Evolutionary conservation across 2,113 vertebrate species (phyloP).

Genomic region (Hydrolagus affinis): DNA sequence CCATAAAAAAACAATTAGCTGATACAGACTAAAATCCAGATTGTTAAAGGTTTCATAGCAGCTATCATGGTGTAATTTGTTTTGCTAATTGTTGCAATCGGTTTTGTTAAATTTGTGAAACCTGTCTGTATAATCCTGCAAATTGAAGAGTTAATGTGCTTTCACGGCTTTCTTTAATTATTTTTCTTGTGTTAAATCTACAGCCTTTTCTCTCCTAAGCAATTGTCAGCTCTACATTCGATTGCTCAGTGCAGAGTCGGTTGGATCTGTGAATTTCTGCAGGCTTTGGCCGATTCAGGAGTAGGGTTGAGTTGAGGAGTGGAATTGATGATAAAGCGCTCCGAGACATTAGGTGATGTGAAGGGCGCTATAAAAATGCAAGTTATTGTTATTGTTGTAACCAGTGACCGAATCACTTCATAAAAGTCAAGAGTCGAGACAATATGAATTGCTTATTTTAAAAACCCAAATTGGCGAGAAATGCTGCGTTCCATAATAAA

Average conservation of each 20-base stretch:
- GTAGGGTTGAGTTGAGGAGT: neutral
- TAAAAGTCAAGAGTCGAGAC: neutral
- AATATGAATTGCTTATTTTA: no score
- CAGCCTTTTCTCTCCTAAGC: slow-evolving; percentile 2
- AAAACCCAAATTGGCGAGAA: no score
- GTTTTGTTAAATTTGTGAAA: slow-evolving; percentile 31
- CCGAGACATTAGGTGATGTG: no score
- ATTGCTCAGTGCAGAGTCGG: slow-evolving; percentile 16
- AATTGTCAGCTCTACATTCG: neutral
- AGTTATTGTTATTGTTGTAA: neutral
- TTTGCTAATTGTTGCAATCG: slow-evolving; percentile 30
- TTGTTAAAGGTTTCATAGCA: slow-evolving; percentile 31
- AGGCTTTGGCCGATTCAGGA: neutral
- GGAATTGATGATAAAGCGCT: no score
- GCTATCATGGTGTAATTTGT: slow-evolving; percentile 26
- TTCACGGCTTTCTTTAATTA: slow-evolving; percentile 26
- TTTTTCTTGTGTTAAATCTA: slow-evolving; percentile 24
- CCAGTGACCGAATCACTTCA: neutral
- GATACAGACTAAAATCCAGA: slow-evolving; percentile 32
- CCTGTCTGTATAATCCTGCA: slow-evolving; percentile 28
- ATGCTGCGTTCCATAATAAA: no score
- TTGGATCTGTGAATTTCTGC: neutral
- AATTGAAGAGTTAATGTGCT: slow-evolving; percentile 25
- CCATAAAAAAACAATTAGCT: slow-evolving; percentile 33
- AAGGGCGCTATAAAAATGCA: no score